These are phyloP conservation scores for Pemphigus obesinymphae DNA, from an alignment of 1,140 invertebrate species.

Conservation along the genomic window DNA sequence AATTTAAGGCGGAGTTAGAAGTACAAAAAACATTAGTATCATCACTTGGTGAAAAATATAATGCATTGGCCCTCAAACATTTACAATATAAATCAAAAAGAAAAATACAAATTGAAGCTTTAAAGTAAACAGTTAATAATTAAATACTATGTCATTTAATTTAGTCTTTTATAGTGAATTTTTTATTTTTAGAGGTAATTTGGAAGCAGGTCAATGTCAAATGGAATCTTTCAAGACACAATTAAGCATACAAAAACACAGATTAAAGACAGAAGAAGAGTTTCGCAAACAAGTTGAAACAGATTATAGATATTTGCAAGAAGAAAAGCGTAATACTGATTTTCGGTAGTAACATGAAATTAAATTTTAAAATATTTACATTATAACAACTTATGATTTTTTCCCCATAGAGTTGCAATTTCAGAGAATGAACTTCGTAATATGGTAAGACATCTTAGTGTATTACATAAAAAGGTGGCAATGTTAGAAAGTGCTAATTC, in stretches of 20 bases:
- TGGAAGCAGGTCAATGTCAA: constrained; percentile 49
- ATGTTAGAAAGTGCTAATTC: constrained; percentile 49
- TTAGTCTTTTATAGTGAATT: neutral
- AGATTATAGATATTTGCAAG: constrained; percentile 49
- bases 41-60: constrained; percentile 50
- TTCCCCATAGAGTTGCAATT: neutral
- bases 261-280: constrained; percentile 49
- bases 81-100: constrained; percentile 50
- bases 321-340: constrained; percentile 49
- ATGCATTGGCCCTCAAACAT: constrained; percentile 49
- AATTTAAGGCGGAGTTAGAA: constrained; percentile 48
- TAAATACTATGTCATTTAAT: neutral
- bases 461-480: constrained; percentile 48
- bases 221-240: constrained; percentile 49
- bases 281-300: constrained; percentile 50
- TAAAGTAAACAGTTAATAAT: constrained; percentile 45
- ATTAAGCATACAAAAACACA: constrained; percentile 48
- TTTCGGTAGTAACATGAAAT: constrained; percentile 45
- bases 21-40: constrained; percentile 47
- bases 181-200: constrained; percentile 44
- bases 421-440: constrained; percentile 19
- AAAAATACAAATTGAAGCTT: constrained; percentile 50
- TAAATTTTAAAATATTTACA: neutral
- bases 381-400: neutral
- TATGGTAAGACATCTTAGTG: constrained; percentile 47